phyloP scores from a whole-genome alignment of 1,140 invertebrate genomes.

The Temnothorax longispinosus region DNA sequence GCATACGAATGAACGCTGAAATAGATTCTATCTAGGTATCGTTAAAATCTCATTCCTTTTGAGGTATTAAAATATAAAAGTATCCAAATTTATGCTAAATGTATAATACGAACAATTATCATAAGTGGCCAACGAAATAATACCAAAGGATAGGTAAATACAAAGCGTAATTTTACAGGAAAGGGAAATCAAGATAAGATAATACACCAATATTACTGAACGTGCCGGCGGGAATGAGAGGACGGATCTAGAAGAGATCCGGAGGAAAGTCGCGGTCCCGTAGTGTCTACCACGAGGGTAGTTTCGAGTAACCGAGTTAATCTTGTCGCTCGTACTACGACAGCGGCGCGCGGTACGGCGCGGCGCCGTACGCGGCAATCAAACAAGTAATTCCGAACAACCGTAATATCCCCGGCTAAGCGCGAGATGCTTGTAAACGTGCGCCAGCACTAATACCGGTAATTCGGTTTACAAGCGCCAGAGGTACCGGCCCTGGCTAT shows the following conservation, averaged over 20 bases:
- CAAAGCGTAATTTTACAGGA: background rate
- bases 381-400: constrained; percentile 75
- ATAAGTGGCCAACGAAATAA: background rate
- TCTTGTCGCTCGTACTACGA: constrained; percentile 59
- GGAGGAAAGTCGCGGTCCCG: constrained; percentile 39
- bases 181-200: background rate
- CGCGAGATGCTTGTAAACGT: constrained; percentile 73
- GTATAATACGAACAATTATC: background rate
- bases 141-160: background rate
- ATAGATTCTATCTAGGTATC: too few species aligned
- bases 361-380: constrained; percentile 59
- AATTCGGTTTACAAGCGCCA: constrained; percentile 73
- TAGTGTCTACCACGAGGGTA: constrained; percentile 39
- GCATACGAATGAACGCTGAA: too few species aligned
- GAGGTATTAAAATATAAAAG: background rate
- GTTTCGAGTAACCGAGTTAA: constrained; percentile 64
- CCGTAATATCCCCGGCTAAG: constrained; percentile 72
- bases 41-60: background rate
- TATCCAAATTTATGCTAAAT: background rate
- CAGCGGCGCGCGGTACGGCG: constrained; percentile 27
- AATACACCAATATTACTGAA: background rate
- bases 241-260: constrained; percentile 35
- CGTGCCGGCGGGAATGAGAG: background rate
- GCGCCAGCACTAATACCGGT: constrained; percentile 70
- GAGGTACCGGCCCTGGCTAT: constrained; percentile 45